Conservation (phyloP, 2,113 vertebrate genomes). For the Dicaeum eximium region DNA sequence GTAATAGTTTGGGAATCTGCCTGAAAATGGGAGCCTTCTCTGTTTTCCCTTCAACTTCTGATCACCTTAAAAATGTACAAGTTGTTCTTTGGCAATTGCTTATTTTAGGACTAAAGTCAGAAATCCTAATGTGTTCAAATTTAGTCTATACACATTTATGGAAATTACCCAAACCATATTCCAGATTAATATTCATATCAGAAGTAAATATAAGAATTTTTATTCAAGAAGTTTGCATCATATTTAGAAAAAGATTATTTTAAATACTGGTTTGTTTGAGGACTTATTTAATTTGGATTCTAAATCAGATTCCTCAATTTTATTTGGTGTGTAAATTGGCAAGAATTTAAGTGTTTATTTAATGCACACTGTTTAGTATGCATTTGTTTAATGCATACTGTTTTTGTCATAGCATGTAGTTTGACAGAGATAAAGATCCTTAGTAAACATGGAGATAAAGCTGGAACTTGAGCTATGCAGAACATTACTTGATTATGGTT, state of each 20-base stretch:
- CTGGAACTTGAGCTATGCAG: constrained; percentile 1
- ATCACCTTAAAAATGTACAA: background rate
- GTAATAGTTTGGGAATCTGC: background rate
- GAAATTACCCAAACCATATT: background rate
- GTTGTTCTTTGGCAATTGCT: background rate
- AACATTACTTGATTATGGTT: background rate
- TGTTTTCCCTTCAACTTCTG: background rate
- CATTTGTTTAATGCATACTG: background rate
- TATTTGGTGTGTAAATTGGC: background rate
- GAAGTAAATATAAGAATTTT: background rate
- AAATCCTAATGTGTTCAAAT: background rate
- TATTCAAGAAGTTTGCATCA: background rate
- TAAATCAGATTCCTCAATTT: background rate
- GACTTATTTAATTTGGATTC: background rate
- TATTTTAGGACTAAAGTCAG: background rate
- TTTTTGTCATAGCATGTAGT: background rate
- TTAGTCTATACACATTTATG: background rate
- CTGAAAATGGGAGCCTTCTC: background rate
- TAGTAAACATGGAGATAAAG: background rate
- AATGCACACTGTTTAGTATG: background rate
- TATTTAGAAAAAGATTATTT: background rate
- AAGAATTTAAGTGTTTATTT: background rate
- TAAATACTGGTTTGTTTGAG: background rate
- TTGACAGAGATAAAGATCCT: background rate
- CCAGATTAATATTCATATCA: background rate